These are phyloP conservation scores for Salticus scenicus DNA, from an alignment of 2,888 invertebrate species.

Conservation along the genomic window DNA sequence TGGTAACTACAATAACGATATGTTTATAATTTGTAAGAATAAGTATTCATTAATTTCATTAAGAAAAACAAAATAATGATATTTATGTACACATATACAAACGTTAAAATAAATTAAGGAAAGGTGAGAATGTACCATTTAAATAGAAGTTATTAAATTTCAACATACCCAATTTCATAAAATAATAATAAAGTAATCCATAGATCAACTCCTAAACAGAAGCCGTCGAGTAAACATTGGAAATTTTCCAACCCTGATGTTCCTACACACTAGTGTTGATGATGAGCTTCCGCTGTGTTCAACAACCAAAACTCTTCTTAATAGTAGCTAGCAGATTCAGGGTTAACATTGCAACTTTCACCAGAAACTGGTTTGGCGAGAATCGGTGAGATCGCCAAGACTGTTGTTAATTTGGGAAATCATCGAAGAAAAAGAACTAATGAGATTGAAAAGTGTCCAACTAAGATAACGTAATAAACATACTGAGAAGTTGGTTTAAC, in stretches of 20 bases:
- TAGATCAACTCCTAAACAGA: neutral
- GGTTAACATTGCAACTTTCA: neutral
- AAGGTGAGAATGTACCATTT: too few species aligned
- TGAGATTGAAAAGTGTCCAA: too few species aligned
- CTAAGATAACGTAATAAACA: neutral
- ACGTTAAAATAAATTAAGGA: too few species aligned
- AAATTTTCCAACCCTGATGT: too few species aligned
- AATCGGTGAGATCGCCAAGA: conserved; percentile 16
- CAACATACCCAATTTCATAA: neutral
- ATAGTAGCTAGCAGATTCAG: neutral
- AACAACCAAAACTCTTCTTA: neutral
- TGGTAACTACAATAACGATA: too few species aligned
- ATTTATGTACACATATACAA: too few species aligned
- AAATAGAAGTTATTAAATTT: too few species aligned
- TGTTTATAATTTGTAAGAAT: too few species aligned
- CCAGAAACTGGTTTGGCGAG: conserved; percentile 47
- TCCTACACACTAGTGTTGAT: neutral
- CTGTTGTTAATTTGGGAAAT: neutral
- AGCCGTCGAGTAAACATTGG: too few species aligned
- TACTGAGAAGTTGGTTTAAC: neutral
- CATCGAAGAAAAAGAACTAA: neutral
- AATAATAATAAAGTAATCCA: neutral
- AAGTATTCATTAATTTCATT: too few species aligned
- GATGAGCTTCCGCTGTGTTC: neutral
- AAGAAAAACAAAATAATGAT: too few species aligned